These are phyloP conservation scores for Atlantisia rogersi DNA, from an alignment of 2,113 vertebrate species.

Conservation along the genomic window DNA sequence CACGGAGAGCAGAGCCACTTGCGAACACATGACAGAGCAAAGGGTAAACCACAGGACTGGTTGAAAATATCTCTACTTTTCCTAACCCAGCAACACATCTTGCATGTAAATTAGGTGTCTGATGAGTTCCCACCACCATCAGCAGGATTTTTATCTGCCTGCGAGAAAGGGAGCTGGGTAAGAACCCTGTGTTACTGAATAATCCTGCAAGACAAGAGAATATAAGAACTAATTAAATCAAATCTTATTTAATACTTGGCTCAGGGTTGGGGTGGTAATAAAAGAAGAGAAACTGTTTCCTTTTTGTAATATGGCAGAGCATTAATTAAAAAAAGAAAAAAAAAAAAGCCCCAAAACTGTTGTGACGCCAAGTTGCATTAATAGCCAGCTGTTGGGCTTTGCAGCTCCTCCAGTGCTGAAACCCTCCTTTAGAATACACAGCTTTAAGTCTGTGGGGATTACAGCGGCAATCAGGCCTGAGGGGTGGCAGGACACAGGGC, in stretches of 20 bases:
- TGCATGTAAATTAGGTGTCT: conserved; percentile 30
- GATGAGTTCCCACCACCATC: conserved; percentile 39
- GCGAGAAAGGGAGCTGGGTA: background rate
- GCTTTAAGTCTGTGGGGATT: background rate
- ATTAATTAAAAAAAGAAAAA: conserved; percentile 21
- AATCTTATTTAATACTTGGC: conserved; percentile 49
- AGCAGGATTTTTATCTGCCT: conserved; percentile 64
- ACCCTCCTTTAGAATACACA: background rate
- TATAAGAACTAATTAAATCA: conserved; percentile 40
- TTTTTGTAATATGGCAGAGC: conserved; percentile 11
- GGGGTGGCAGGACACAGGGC: background rate
- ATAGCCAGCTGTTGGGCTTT: conserved; percentile 46
- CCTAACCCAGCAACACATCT: background rate
- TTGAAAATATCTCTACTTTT: conserved; percentile 9
- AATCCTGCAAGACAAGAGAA: conserved; percentile 3
- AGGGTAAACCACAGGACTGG: background rate
- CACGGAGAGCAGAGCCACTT: fast-evolving
- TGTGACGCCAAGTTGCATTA: conserved; percentile 14
- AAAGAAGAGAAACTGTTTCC: conserved; percentile 51
- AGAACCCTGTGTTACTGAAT: background rate
- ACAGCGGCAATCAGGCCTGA: background rate
- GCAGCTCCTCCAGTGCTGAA: background rate
- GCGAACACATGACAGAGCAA: background rate
- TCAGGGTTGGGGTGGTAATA: background rate
- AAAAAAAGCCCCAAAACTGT: background rate